A percentile compares a stretch with the other conserved stretches of the same genome.
Conservation (phyloP, 2,113 vertebrate genomes). For the Miniopterus natalensis region DNA sequence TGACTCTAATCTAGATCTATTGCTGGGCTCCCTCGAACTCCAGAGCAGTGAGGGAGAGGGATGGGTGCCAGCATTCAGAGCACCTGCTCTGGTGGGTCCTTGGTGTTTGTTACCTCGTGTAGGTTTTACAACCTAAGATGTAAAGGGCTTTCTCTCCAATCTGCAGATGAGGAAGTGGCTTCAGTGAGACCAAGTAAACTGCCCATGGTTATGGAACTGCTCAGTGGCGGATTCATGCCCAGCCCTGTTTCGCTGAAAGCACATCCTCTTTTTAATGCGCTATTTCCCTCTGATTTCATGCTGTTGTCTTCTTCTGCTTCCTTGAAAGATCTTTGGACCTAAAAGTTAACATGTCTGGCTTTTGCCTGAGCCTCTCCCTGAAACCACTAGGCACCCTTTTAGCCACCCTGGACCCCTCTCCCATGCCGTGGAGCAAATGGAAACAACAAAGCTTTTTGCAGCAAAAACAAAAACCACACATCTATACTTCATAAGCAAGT, state of each 20-base stretch:
- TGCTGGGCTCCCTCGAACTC: not conserved
- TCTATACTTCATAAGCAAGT: not conserved
- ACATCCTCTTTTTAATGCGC: not conserved
- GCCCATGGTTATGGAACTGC: not conserved
- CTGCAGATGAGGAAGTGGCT: not conserved
- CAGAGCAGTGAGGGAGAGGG: not conserved
- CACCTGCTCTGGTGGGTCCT: not conserved
- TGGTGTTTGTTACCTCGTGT: not conserved
- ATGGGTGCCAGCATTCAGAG: not conserved
- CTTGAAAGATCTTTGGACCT: not conserved
- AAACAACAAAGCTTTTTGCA: not conserved
- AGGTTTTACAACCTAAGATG: not conserved
- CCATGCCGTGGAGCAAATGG: not conserved
- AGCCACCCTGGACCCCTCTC: not conserved
- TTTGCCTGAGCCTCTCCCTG: not conserved
- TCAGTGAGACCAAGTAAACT: not conserved
- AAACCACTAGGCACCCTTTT: not conserved
- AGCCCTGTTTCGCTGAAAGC: not conserved
- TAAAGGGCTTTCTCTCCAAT: not conserved
- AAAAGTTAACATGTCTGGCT: not conserved
- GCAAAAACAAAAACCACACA: not conserved
- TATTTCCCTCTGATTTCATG: not conserved
- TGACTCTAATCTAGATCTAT: not conserved
- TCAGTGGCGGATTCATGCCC: too few species aligned
- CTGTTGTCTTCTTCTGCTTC: not conserved